Evolutionary conservation across 2,113 vertebrate genomes (phyloP), one percentile per base, ranked within the genome.

Genomic region (Apistogramma diplotaenia): DNA sequence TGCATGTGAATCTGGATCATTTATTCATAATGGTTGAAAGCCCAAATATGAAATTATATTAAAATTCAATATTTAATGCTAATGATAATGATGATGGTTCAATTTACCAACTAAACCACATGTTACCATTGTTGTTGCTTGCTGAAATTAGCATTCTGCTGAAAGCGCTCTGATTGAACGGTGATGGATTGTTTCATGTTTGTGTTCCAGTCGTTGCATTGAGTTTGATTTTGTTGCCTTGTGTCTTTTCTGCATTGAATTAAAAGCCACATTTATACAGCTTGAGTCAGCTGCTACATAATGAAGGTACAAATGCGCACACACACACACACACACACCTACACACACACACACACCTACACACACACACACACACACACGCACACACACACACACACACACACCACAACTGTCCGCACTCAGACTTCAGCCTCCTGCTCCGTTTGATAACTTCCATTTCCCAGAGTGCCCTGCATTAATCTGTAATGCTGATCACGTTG

Each of bases 401-500:
- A n/a, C 43, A 1, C 2, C 18, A 3, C 10, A 31, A 49, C 33
- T 9, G 49, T 59, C 72, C 25, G 1, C 3, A 13, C 59, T 10
- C 31, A 57, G 51, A 11, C 60, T 74, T 23, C 25, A 61, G 74
- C 82, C 79, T 65, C 54, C 67, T 58, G 43, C 61, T 79, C 53
- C 0, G 16, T 84, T 84, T 88, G 84, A 87, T 84, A 71, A 79
- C 85, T 79, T 56, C 33, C 33, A 61, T 76, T 85, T 79, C 88
- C 88, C 88, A 78, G 73, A 77, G 61, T 82, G 80, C 76, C 59
- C 25, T 25, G 79, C 65, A 37, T 29, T 78, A 15, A 67, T 79
- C 59, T 29, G 75, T 29, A 79, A 91, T 85, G 83, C 75, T 74
- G 85, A 94, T 91, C 93, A 96, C 93, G 94, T 87, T 87, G 92